phyloP scores from a whole-genome alignment of 2,888 invertebrate species.

The Mythimna pallens region DNA sequence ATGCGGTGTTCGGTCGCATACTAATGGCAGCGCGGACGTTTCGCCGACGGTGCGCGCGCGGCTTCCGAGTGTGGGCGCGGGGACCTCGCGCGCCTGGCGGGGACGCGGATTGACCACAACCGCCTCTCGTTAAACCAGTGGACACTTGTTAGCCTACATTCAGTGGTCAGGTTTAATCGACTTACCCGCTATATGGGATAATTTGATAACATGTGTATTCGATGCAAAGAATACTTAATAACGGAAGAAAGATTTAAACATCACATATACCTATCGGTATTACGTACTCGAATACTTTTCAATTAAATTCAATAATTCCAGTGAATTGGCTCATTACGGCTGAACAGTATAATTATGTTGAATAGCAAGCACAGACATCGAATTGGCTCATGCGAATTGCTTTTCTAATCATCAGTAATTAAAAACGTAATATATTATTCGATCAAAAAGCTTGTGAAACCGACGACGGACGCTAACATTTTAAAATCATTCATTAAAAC shows the following conservation, averaged over 20 bases:
- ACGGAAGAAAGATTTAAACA: background rate
- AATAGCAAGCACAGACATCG: slow-evolving; percentile 33
- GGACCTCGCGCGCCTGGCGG: slow-evolving; percentile 56
- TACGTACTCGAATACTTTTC: slow-evolving; percentile 17
- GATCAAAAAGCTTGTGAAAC: slow-evolving; percentile 41
- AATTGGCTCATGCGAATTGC: slow-evolving; percentile 32
- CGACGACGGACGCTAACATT: slow-evolving; percentile 2
- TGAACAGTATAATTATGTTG: slow-evolving; percentile 42
- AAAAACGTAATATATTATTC: slow-evolving; percentile 21
- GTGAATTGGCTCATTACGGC: slow-evolving; percentile 35
- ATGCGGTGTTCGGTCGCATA: slow-evolving; percentile 87
- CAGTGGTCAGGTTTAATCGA: slow-evolving; percentile 73
- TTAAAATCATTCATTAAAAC: slow-evolving; percentile 9
- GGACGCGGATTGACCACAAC: slow-evolving; percentile 65
- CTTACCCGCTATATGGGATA: slow-evolving; percentile 25
- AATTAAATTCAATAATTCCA: slow-evolving; percentile 25
- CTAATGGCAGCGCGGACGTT: slow-evolving; percentile 83
- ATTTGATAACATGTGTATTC: slow-evolving; percentile 18
- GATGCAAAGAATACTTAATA: background rate
- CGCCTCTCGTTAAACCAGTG: slow-evolving; percentile 79
- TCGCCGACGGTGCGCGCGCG: slow-evolving; percentile 70
- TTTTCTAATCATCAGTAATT: slow-evolving; percentile 45
- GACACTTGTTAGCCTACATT: slow-evolving; percentile 87
- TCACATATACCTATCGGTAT: background rate
- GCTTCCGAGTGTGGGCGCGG: slow-evolving; percentile 67